Percentiles rank a stretch among this genome's conserved stretches.
Evolutionary conservation across 2,113 vertebrate genomes (phyloP).

Genomic region (Bombycilla garrulus): DNA sequence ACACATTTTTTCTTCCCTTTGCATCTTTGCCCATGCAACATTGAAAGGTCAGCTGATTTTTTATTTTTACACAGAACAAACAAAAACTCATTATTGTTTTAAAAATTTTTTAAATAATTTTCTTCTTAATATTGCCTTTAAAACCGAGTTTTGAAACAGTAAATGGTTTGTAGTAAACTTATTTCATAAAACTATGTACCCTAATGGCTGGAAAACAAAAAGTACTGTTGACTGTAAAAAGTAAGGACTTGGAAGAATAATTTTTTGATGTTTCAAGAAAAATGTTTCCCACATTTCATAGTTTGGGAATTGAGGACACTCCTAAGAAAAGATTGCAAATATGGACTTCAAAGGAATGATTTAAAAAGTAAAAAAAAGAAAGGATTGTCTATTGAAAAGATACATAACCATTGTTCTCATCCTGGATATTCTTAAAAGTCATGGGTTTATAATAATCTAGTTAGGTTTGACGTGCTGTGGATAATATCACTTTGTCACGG

Average conservation of each 20-base stretch:
- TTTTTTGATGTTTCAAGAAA: neutral
- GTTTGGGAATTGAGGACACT: neutral
- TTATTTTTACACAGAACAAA: constrained; percentile 7
- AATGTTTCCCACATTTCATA: neutral
- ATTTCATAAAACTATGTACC: neutral
- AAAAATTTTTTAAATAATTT: too few relatives aligned
- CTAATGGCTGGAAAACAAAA: neutral
- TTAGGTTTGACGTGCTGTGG: neutral
- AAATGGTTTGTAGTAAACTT: neutral
- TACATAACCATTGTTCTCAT: neutral
- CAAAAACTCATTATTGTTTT: neutral
- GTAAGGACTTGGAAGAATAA: neutral
- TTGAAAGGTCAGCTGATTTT: neutral
- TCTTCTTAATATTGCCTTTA: too few relatives aligned
- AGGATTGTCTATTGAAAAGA: neutral
- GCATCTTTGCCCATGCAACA: neutral
- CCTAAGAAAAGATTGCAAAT: neutral
- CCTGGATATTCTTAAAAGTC: neutral
- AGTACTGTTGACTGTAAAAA: neutral
- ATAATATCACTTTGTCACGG: neutral
- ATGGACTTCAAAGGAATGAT: neutral
- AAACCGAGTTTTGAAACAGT: neutral
- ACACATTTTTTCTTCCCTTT: neutral
- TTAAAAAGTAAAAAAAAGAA: fast-evolving
- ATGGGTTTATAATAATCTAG: neutral